These are phyloP conservation scores for Chionoecetes opilio DNA, from an alignment of 1,140 invertebrate species.

Conservation along the genomic window DNA sequence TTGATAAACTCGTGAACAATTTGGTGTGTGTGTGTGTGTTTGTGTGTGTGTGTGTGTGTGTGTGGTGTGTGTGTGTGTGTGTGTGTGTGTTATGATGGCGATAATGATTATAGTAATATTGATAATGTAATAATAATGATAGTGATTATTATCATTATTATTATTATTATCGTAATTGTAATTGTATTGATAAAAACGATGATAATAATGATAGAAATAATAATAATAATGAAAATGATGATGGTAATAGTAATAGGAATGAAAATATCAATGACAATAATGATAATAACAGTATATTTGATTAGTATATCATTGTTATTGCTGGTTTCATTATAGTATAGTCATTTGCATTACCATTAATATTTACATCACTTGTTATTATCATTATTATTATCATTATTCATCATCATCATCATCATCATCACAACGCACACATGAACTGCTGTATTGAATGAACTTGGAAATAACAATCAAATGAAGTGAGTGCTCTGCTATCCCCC, in stretches of 20 bases:
- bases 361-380: slow-evolving; percentile 36
- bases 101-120: background rate
- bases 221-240: background rate
- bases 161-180: background rate
- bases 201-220: background rate
- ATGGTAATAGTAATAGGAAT: background rate
- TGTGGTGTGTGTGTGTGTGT: slow-evolving; percentile 43
- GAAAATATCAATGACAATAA: background rate
- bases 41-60: slow-evolving; percentile 25
- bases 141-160: background rate
- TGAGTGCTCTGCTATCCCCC: no score
- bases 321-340: background rate
- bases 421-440: background rate
- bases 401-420: background rate
- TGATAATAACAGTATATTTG: background rate
- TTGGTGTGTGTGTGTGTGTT: background rate
- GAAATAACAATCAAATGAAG: no score
- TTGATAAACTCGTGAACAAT: background rate
- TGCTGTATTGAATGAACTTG: no score
- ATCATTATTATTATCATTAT: slow-evolving; percentile 31
- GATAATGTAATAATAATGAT: background rate
- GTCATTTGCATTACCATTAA: slow-evolving; percentile 10
- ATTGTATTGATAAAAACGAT: background rate
- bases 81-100: background rate
- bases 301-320: background rate